A percentile compares a stretch with the other conserved stretches of the same genome.
These are phyloP conservation scores for Caenorhabditis remanei DNA, from an alignment of 1,140 invertebrate genomes.

Conservation along the genomic window DNA sequence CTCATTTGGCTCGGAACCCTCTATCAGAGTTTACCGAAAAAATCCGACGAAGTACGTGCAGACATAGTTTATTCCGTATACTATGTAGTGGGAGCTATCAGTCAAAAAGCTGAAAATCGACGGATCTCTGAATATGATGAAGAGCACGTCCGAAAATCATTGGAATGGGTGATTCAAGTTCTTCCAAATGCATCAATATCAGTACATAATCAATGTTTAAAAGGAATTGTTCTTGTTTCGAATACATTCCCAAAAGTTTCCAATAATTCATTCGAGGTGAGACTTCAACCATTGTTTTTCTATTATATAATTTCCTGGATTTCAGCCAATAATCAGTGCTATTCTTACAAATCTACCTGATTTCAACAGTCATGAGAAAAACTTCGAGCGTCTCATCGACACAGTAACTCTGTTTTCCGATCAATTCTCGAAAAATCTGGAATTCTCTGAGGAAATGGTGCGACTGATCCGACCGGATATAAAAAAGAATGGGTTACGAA, in stretches of 20 bases:
- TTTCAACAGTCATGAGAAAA: constrained; percentile 45
- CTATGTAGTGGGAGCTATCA: constrained; percentile 23
- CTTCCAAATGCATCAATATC: constrained; percentile 18
- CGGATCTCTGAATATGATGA: not conserved
- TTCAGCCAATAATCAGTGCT: not conserved
- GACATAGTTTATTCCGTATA: constrained; percentile 38
- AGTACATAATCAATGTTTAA: constrained; percentile 30
- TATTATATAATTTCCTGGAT: not conserved
- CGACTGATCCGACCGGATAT: constrained; percentile 12
- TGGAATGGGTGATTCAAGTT: constrained; percentile 32
- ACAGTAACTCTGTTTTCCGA: not conserved
- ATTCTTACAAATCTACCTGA: constrained; percentile 3
- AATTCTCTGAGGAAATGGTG: constrained; percentile 11
- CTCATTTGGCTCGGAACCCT: constrained; percentile 2
- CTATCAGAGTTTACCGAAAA: not conserved
- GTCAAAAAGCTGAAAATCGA: constrained; percentile 25
- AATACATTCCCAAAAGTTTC: constrained; percentile 12
- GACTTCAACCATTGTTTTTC: too few species aligned
- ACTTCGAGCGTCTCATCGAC: constrained; percentile 14
- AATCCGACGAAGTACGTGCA: not conserved
- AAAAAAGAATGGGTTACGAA: constrained; percentile 18
- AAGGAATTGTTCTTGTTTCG: constrained; percentile 10
- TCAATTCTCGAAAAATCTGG: not conserved
- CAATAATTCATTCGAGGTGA: not conserved
- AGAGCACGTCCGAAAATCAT: constrained; percentile 1